Conservation (phyloP, 2,113 vertebrate genomes). For the Hypanus sabinus region DNA sequence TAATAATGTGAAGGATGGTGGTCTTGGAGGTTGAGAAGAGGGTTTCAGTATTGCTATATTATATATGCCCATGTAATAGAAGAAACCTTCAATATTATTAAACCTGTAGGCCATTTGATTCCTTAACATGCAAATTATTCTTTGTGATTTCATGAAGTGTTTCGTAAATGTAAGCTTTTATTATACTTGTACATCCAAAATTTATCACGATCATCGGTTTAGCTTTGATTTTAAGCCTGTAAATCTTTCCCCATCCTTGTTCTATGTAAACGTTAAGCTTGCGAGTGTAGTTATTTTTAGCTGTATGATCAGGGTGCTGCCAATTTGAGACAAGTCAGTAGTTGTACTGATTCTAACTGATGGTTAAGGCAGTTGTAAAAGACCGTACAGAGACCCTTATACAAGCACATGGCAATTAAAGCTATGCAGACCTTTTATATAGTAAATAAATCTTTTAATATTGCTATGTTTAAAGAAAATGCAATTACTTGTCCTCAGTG, state of each 20-base stretch:
- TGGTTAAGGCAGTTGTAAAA: conserved; percentile 12
- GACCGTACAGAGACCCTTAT: conserved; percentile 20
- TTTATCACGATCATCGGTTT: not conserved
- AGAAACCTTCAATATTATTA: not conserved
- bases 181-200: conserved; percentile 11
- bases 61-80: not conserved
- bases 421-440: conserved; percentile 8
- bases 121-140: not conserved
- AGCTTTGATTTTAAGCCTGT: not conserved
- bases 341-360: not conserved
- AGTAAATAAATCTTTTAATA: not conserved
- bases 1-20: not conserved
- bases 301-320: conserved; percentile 26
- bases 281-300: conserved; percentile 31
- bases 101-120: not conserved
- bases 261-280: conserved; percentile 12
- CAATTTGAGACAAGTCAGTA: conserved; percentile 28
- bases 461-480: not conserved
- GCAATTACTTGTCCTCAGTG: not conserved
- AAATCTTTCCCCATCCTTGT: not conserved
- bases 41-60: not conserved
- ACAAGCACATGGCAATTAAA: not conserved
- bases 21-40: not conserved
- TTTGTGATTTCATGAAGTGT: not conserved
- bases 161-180: not conserved